A percentile compares a stretch with the other conserved stretches of the same genome.
These are phyloP conservation scores for Spodoptera litura DNA, from an alignment of 1,140 invertebrate species.

Conservation along the genomic window DNA sequence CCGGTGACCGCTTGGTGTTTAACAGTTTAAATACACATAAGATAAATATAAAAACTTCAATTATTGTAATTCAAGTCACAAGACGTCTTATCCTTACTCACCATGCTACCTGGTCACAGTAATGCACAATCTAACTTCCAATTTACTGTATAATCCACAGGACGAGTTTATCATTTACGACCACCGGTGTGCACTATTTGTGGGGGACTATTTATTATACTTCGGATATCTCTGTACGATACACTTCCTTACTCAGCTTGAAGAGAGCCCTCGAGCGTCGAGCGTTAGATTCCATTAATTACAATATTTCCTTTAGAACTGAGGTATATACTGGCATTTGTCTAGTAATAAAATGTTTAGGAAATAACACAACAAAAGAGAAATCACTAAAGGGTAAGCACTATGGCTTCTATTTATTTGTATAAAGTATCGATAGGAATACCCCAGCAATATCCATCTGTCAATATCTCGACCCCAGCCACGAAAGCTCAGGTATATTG, in stretches of 20 bases:
- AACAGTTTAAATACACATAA: too few species aligned
- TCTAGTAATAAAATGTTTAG: too few species aligned
- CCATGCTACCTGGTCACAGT: conserved; percentile 31
- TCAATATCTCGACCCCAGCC: conserved; percentile 11
- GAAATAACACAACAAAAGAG: too few species aligned
- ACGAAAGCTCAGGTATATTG: conserved; percentile 52
- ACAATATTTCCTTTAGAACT: neutral
- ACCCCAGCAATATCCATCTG: conserved; percentile 28
- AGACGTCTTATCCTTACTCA: neutral
- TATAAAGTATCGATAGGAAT: conserved; percentile 3
- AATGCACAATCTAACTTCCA: conserved; percentile 51
- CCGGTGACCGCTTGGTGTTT: too few species aligned
- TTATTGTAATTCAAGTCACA: neutral
- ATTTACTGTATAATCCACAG: conserved; percentile 51
- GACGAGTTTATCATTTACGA: conserved; percentile 54
- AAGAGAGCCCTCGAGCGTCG: neutral
- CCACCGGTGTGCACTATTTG: conserved; percentile 48
- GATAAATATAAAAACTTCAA: neutral
- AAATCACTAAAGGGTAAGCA: neutral
- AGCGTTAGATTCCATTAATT: neutral
- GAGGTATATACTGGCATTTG: neutral
- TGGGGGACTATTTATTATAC: conserved; percentile 42
- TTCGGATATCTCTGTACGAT: conserved; percentile 36
- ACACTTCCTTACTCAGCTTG: conserved; percentile 22
- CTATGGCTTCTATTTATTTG: neutral